Evolutionary conservation across 2,113 vertebrate species (phyloP).

Genomic region (Brachyhypopomus occidentalis): DNA sequence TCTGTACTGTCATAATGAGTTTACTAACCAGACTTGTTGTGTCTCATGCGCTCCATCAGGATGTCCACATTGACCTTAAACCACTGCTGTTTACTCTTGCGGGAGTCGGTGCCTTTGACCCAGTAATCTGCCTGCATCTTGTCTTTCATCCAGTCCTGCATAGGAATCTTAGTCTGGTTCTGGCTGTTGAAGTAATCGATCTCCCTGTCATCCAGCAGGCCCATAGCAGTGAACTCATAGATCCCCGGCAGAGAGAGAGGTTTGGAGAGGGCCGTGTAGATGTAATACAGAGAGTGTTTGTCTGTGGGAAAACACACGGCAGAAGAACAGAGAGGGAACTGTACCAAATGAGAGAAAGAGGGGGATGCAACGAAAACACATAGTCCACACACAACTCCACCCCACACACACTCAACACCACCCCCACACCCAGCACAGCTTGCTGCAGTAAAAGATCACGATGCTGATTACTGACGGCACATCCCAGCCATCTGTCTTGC

Average conservation of each 20-base stretch:
- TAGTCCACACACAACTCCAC: no score
- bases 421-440: no score
- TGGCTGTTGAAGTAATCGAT: constrained; percentile 58
- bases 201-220: constrained; percentile 50
- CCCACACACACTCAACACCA: no score
- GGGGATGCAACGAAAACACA: no score
- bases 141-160: constrained; percentile 28
- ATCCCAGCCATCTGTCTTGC: no score
- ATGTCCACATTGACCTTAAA: constrained; percentile 57
- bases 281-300: constrained; percentile 59
- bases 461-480: no score
- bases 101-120: constrained; percentile 49
- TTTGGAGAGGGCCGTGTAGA: constrained; percentile 52
- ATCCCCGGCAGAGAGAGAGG: constrained; percentile 14
- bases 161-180: constrained; percentile 10
- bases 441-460: no score
- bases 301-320: rapidly evolving
- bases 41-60: constrained; percentile 48
- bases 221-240: constrained; percentile 54
- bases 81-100: constrained; percentile 52
- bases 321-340: background rate
- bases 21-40: constrained; percentile 22
- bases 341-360: no score
- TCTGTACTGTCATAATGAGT: background rate
- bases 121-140: constrained; percentile 45